Evolutionary conservation across 2,797 vertebrate species (phyloP).

Genomic region (Parauchenoglanis punctatus): DNA sequence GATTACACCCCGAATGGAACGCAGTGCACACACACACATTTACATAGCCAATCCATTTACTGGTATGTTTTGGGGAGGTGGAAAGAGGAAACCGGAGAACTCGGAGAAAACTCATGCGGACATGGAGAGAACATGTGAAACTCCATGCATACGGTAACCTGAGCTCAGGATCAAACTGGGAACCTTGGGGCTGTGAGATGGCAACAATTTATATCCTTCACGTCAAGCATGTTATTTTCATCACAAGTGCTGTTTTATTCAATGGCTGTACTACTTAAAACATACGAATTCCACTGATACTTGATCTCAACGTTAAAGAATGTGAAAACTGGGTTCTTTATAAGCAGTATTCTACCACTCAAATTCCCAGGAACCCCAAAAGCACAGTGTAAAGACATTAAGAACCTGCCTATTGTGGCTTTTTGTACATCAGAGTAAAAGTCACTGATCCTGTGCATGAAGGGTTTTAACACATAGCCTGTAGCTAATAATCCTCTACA

Average conservation of each 20-base stretch:
- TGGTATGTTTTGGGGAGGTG: no score
- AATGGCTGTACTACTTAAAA: neutral
- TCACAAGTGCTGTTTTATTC: neutral
- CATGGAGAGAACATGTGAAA: neutral
- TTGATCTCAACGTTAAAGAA: neutral
- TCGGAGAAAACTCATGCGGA: neutral
- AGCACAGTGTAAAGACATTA: neutral
- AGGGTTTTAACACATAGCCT: constrained; percentile 3
- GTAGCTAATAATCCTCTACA: constrained; percentile 19
- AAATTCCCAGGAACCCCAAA: neutral
- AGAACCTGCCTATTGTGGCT: neutral
- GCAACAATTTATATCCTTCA: neutral
- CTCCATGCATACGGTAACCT: neutral
- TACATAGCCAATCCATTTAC: neutral
- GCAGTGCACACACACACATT: neutral
- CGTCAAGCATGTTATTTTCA: neutral
- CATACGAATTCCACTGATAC: neutral
- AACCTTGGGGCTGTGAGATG: neutral
- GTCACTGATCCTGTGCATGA: neutral
- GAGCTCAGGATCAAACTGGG: neutral
- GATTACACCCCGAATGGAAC: neutral
- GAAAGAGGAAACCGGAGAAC: neutral
- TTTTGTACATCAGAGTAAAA: neutral
- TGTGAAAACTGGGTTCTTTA: neutral
- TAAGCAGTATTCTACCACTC: neutral